Evolutionary conservation across 2,113 vertebrate species (phyloP).

Genomic region (Stigmatopora nigra): DNA sequence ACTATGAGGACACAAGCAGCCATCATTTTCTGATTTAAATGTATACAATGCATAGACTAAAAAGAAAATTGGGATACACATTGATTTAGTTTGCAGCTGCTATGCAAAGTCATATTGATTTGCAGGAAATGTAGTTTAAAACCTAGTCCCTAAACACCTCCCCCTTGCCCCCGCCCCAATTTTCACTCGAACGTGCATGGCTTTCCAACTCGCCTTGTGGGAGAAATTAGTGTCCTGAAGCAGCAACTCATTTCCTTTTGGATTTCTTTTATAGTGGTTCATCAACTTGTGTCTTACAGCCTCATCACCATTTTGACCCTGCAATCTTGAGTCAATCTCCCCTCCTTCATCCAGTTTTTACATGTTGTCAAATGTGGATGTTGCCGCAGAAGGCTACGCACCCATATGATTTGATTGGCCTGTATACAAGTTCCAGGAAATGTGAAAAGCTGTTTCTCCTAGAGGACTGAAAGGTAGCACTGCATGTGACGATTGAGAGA

Average conservation of each 20-base stretch:
- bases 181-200: constrained; percentile 16
- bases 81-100: constrained; percentile 4
- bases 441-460: too few species aligned
- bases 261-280: constrained; percentile 53
- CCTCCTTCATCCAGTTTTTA: constrained; percentile 39
- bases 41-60: not conserved
- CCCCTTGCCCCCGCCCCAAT: constrained; percentile 8
- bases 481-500: too few species aligned
- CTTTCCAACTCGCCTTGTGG: constrained; percentile 47
- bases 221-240: constrained; percentile 47
- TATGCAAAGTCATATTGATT: constrained; percentile 11
- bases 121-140: constrained; percentile 10
- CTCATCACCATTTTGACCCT: constrained; percentile 34
- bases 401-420: constrained; percentile 11
- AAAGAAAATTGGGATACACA: not conserved
- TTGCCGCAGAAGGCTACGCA: constrained; percentile 41
- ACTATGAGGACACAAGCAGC: not conserved
- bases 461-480: too few species aligned
- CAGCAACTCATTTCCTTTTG: constrained; percentile 58
- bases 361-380: constrained; percentile 51
- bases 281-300: constrained; percentile 44
- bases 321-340: constrained; percentile 36
- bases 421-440: too few species aligned
- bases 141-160: constrained; percentile 4
- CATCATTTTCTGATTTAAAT: not conserved